Evolutionary conservation across 2,797 vertebrate species (phyloP).

Genomic region (Rhincodon typus): DNA sequence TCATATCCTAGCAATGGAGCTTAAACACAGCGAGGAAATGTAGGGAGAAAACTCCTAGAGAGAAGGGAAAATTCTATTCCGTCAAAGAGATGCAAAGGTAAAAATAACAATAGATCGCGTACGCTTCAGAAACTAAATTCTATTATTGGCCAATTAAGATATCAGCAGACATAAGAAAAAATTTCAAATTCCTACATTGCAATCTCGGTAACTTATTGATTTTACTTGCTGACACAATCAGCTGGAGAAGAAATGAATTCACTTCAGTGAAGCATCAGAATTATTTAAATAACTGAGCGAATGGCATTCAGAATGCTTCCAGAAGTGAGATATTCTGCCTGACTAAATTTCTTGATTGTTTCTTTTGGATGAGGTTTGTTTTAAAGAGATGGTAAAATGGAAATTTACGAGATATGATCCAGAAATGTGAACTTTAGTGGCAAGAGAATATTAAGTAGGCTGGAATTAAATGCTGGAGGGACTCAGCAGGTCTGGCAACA

Average conservation of each 20-base stretch:
- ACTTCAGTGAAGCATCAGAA: neutral
- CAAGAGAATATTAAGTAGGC: neutral
- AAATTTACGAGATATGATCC: neutral
- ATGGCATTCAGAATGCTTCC: neutral
- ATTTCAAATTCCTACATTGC: neutral
- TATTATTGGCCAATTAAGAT: neutral
- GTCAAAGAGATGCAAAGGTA: neutral
- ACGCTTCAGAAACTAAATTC: neutral
- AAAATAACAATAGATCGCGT: neutral
- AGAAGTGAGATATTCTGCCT: slow-evolving; percentile 10
- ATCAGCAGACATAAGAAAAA: neutral
- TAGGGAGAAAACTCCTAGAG: neutral
- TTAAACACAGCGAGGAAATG: neutral
- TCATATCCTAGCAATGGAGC: neutral
- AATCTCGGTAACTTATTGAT: neutral
- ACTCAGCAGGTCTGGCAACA: too few relatives aligned
- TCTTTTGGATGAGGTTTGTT: neutral
- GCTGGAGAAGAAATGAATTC: neutral
- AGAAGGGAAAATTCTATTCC: neutral
- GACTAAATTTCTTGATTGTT: neutral
- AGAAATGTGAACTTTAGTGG: neutral
- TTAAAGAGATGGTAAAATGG: neutral
- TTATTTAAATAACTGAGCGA: neutral
- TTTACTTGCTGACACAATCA: neutral
- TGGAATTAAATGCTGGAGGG: too few relatives aligned